A percentile compares a stretch with the other conserved stretches of the same genome.
Conservation (phyloP, 2,113 vertebrate genomes). For the Bungarus multicinctus region DNA sequence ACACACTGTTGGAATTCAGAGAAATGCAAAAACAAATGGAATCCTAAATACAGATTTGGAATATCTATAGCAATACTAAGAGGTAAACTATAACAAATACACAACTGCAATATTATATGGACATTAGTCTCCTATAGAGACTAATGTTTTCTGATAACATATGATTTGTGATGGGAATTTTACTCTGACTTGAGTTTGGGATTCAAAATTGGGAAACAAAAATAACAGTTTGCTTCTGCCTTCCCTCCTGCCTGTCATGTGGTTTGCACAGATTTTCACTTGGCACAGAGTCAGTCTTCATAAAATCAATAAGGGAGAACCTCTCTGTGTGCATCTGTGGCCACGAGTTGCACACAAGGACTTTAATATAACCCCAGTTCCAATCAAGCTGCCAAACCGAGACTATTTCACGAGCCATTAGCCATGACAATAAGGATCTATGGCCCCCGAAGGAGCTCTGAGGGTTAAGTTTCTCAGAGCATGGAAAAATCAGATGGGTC, state of each 20-base stretch:
- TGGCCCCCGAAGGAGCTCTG: constrained; percentile 31
- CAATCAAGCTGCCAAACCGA: constrained; percentile 37
- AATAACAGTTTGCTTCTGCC: constrained; percentile 49
- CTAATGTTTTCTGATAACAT: neutral
- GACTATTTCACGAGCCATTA: neutral
- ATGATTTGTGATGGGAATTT: constrained; percentile 3
- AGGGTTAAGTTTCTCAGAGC: constrained; percentile 62
- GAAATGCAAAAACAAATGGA: neutral
- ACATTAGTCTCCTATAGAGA: neutral
- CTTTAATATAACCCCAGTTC: constrained; percentile 35
- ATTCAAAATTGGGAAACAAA: neutral
- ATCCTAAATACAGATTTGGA: neutral
- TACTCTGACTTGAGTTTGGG: neutral
- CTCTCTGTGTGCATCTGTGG: constrained; percentile 24
- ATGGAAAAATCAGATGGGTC: constrained; percentile 56
- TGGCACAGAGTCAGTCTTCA: constrained; percentile 40
- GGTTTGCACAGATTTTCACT: constrained; percentile 43
- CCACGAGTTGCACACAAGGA: constrained; percentile 30
- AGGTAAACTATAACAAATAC: neutral
- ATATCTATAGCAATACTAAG: neutral
- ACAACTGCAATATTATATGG: neutral
- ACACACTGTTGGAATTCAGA: neutral
- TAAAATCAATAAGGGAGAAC: constrained; percentile 17
- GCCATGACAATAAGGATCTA: neutral
- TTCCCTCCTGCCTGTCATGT: constrained; percentile 28